Conservation (phyloP, 2,888 invertebrate genomes). For the Agrochola macilenta region DNA sequence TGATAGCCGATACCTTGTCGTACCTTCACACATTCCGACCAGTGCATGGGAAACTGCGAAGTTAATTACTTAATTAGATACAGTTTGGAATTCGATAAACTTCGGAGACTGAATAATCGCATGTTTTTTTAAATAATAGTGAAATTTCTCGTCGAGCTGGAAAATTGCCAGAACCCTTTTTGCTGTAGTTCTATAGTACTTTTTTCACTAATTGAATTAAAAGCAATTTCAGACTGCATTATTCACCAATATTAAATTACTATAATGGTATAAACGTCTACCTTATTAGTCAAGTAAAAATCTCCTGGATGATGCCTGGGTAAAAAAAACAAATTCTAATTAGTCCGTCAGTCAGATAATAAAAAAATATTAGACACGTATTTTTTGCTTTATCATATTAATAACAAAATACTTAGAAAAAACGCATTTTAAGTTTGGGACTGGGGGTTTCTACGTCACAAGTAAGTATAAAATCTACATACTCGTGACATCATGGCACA, state of each 20-base stretch:
- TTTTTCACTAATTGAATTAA: not conserved
- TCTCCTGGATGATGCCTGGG: too few species aligned
- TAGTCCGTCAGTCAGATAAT: too few species aligned
- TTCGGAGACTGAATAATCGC: not conserved
- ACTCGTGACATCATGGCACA: too few species aligned
- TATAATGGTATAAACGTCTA: not conserved
- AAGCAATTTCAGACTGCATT: not conserved
- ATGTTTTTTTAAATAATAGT: too few species aligned
- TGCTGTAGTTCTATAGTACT: not conserved
- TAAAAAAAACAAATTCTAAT: too few species aligned
- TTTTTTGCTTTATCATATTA: too few species aligned
- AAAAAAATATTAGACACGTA: too few species aligned
- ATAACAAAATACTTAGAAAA: too few species aligned
- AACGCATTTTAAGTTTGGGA: too few species aligned
- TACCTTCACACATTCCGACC: conserved; percentile 36
- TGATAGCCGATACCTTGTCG: conserved; percentile 47
- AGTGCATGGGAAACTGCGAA: conserved; percentile 13
- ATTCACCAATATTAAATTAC: not conserved
- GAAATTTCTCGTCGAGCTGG: not conserved
- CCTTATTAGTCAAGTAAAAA: not conserved
- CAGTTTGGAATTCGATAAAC: not conserved
- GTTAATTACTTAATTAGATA: not conserved
- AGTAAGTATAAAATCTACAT: too few species aligned
- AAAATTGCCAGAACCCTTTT: not conserved
- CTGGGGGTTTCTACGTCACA: too few species aligned